Evolutionary conservation across 2,797 vertebrate genomes (phyloP).

Genomic region (Gymnothorax reevesii): DNA sequence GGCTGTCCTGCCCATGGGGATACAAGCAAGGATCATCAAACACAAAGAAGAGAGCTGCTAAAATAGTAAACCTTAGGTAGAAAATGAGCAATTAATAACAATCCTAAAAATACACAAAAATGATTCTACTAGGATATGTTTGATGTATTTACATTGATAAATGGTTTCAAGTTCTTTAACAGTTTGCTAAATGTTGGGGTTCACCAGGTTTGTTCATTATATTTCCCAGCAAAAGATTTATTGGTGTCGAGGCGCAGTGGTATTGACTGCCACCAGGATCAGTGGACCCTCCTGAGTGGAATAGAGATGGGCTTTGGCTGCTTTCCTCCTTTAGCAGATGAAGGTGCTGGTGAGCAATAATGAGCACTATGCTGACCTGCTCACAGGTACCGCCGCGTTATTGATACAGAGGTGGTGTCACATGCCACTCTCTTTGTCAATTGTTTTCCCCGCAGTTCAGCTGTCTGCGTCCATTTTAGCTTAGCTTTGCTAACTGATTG

Average conservation of each 20-base stretch:
- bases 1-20: neutral
- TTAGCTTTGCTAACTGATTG: too few species aligned
- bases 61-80: neutral
- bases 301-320: neutral
- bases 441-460: too few species aligned
- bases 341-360: neutral
- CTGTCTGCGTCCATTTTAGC: too few species aligned
- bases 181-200: neutral
- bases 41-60: neutral
- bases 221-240: neutral
- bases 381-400: neutral
- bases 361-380: neutral
- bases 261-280: neutral
- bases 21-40: neutral
- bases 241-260: neutral
- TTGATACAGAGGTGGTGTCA: neutral
- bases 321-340: neutral
- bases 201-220: neutral
- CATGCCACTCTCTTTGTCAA: too few species aligned
- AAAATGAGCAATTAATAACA: neutral
- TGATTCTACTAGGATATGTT: neutral
- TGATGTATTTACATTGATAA: neutral
- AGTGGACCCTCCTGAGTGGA: neutral
- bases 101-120: neutral
- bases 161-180: neutral